These are phyloP conservation scores for Campopleginae sp. DNA, from an alignment of 2,888 invertebrate species.

Conservation along the genomic window DNA sequence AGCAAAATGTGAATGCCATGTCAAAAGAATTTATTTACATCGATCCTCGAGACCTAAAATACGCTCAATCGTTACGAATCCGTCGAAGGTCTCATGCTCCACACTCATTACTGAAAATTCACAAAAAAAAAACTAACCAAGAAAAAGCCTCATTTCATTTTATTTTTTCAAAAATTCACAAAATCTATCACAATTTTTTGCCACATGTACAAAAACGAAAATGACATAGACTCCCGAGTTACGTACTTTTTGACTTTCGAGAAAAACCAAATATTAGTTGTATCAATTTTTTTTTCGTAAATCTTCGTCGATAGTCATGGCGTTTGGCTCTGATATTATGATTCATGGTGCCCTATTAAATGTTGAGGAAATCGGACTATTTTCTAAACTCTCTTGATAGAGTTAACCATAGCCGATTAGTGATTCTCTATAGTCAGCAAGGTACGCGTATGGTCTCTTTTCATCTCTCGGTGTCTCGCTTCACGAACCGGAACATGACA, in stretches of 20 bases:
- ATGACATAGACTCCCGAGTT: neutral
- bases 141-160: neutral
- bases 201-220: neutral
- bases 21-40: conserved; percentile 21
- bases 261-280: neutral
- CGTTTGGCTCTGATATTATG: neutral
- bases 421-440: conserved; percentile 16
- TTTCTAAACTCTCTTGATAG: neutral
- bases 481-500: conserved; percentile 25
- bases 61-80: conserved; percentile 15
- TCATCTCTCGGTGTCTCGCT: neutral
- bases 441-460: neutral
- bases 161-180: neutral
- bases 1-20: neutral
- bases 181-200: neutral
- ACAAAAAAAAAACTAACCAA: neutral
- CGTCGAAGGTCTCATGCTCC: neutral
- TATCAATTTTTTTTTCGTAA: neutral
- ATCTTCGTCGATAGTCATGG: neutral
- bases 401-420: neutral
- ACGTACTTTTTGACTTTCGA: no score
- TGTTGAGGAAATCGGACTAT: neutral
- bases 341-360: neutral
- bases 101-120: neutral
- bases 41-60: neutral